phyloP scores from a whole-genome alignment of 53 echinoderm and acorn worm genomes.

The Crossaster papposus region DNA sequence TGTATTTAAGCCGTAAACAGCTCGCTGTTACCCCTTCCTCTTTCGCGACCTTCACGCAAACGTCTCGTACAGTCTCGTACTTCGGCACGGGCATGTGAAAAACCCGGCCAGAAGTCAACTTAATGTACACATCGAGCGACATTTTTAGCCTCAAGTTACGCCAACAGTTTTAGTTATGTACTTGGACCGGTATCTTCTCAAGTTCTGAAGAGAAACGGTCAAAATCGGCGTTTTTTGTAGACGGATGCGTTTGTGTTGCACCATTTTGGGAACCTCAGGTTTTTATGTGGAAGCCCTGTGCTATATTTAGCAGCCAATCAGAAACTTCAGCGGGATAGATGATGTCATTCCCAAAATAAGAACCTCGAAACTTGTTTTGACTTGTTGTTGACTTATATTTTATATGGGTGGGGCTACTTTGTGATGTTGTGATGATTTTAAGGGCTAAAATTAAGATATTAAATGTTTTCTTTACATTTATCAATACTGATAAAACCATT shows the following conservation, averaged over 20 bases:
- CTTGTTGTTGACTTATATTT: background rate
- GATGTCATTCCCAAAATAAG: constrained; percentile 37
- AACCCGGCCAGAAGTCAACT: constrained; percentile 55
- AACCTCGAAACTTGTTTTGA: too few species aligned
- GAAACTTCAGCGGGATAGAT: background rate
- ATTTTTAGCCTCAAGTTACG: constrained; percentile 17
- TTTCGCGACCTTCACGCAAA: constrained; percentile 71
- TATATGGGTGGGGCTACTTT: background rate
- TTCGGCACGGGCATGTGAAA: constrained; percentile 59
- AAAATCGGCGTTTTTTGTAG: constrained; percentile 2
- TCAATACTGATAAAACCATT: too few species aligned
- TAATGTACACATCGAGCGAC: constrained; percentile 64
- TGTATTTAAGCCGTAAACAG: constrained; percentile 70
- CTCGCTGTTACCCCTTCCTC: constrained; percentile 72
- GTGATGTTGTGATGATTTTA: too few species aligned
- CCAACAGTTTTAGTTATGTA: background rate
- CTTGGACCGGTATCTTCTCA: background rate
- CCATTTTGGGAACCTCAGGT: constrained; percentile 13
- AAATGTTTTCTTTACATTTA: too few species aligned
- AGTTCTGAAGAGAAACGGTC: background rate
- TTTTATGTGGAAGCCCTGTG: constrained; percentile 49
- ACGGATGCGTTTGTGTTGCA: background rate
- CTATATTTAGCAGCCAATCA: constrained; percentile 84
- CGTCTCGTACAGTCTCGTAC: constrained; percentile 36
- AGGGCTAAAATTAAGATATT: too few species aligned